Conservation (phyloP, 2,888 invertebrate species). For the Parapristionchus giblindavisi region DNA sequence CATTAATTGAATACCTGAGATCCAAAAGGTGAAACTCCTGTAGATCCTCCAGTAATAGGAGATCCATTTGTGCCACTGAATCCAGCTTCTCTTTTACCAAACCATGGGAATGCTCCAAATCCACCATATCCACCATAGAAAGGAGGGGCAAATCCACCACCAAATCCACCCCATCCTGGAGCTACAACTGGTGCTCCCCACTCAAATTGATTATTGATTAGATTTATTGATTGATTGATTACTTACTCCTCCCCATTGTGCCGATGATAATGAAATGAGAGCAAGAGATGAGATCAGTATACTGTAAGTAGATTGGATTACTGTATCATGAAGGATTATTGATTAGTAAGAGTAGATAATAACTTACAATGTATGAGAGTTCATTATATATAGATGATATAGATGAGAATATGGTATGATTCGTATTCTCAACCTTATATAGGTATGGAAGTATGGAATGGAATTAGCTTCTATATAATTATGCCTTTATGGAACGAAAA, state of each 20-base stretch:
- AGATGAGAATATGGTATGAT: neutral
- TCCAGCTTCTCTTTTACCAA: conserved; percentile 33
- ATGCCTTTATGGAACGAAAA: too few relatives aligned
- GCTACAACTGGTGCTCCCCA: conserved; percentile 13
- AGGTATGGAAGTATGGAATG: too few relatives aligned
- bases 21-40: neutral
- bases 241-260: conserved; percentile 37
- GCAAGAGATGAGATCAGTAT: neutral
- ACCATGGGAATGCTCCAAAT: conserved; percentile 10
- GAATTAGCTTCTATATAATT: too few relatives aligned
- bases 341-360: neutral
- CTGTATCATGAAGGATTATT: neutral
- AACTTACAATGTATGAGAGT: conserved; percentile 21
- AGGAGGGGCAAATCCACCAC: neutral
- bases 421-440: neutral
- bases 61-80: conserved; percentile 4
- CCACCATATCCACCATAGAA: conserved; percentile 20
- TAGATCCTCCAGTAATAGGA: neutral
- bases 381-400: neutral
- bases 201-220: neutral
- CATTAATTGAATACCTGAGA: too few relatives aligned
- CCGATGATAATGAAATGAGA: conserved; percentile 16
- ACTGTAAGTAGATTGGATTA: neutral
- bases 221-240: neutral
- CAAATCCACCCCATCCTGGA: conserved; percentile 17